Conservation (phyloP, 2,797 vertebrate species). For the Bothrops alternatus region DNA sequence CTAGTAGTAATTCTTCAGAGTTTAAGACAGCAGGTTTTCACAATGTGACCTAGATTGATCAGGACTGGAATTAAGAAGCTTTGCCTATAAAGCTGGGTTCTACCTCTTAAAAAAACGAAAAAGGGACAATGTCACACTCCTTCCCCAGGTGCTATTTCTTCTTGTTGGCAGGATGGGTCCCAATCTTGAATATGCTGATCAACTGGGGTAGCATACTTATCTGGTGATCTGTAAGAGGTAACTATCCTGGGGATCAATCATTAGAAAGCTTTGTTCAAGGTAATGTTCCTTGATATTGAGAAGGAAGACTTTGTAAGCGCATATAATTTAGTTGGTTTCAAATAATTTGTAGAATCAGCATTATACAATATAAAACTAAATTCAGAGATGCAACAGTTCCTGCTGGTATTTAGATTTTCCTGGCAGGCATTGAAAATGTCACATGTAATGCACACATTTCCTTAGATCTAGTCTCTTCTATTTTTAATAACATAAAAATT, state of each 20-base stretch:
- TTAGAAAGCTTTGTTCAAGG: background rate
- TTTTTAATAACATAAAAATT: slow-evolving; percentile 58
- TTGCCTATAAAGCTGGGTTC: background rate
- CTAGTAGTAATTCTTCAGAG: background rate
- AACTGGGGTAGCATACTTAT: background rate
- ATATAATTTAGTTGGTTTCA: background rate
- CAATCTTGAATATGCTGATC: background rate
- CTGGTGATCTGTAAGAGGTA: background rate
- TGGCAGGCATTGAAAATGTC: slow-evolving; percentile 48
- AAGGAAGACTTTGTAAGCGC: background rate
- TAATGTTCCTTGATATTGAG: background rate
- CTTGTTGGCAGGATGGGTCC: background rate
- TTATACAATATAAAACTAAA: slow-evolving; percentile 12
- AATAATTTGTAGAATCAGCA: background rate
- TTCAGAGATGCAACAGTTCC: background rate
- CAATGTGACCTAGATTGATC: background rate
- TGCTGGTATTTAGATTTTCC: slow-evolving; percentile 10
- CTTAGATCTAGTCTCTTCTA: slow-evolving; percentile 42
- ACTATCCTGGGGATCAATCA: background rate
- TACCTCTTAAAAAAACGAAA: background rate
- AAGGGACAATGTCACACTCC: background rate
- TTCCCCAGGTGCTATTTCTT: background rate
- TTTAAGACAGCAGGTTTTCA: background rate
- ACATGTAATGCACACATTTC: slow-evolving; percentile 45
- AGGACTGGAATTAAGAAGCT: background rate